Evolutionary conservation across 2,888 invertebrate species (phyloP).

Genomic region (Clistopyga incitator): DNA sequence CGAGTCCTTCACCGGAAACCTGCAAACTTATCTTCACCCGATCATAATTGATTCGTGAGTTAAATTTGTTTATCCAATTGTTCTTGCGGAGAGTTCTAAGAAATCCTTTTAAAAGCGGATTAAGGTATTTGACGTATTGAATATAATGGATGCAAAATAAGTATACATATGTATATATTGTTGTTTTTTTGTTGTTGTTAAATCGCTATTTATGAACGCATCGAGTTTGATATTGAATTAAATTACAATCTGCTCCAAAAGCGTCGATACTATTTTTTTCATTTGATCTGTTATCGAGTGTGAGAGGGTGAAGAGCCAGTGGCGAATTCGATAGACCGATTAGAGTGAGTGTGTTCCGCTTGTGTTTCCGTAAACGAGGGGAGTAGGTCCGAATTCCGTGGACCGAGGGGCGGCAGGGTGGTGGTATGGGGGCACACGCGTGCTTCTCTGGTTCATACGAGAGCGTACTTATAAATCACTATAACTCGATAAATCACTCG

Average conservation of each 20-base stretch:
- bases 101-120: too few species aligned
- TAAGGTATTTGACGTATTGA: too few species aligned
- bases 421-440: constrained; percentile 5
- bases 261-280: not conserved
- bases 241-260: constrained; percentile 14
- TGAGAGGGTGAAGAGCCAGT: constrained; percentile 37
- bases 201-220: not conserved
- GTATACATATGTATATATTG: too few species aligned
- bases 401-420: not conserved
- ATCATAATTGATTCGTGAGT: constrained; percentile 26
- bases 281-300: constrained; percentile 54
- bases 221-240: not conserved
- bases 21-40: constrained; percentile 20
- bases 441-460: constrained; percentile 54
- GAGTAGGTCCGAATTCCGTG: constrained; percentile 33
- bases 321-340: constrained; percentile 38
- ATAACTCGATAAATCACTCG: constrained; percentile 76
- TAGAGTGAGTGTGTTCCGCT: constrained; percentile 50
- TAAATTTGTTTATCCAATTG: constrained; percentile 1
- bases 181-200: too few species aligned
- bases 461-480: constrained; percentile 71
- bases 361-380: constrained; percentile 52
- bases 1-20: constrained; percentile 9
- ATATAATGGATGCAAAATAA: too few species aligned
- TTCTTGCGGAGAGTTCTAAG: constrained; percentile 4